These are phyloP conservation scores for Ranitomeya variabilis DNA, from an alignment of 2,113 vertebrate species.

Conservation along the genomic window DNA sequence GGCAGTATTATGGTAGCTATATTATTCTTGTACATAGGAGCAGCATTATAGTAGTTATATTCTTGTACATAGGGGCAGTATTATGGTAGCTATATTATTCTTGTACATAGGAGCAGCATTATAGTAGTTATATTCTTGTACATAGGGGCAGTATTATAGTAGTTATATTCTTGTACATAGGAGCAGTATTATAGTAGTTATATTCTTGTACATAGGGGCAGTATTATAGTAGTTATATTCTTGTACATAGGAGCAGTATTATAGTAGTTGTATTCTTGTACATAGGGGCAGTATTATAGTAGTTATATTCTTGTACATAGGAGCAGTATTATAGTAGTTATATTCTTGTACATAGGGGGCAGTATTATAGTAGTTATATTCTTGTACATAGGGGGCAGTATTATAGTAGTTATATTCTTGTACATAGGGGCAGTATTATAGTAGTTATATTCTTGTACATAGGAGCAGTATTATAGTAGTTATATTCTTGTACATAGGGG, in stretches of 20 bases:
- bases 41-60: background rate
- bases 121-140: background rate
- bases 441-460: background rate
- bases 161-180: background rate
- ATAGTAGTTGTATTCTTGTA: background rate
- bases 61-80: too few relatives aligned
- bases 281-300: background rate
- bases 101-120: background rate
- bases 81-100: background rate
- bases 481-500: background rate
- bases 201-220: background rate
- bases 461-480: background rate
- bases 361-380: background rate
- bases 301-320: constrained; percentile 10
- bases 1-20: background rate
- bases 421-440: background rate
- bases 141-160: background rate
- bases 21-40: background rate
- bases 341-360: background rate
- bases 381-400: background rate
- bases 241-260: background rate
- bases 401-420: background rate
- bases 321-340: background rate
- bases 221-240: background rate
- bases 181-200: background rate